These are phyloP conservation scores for Ammodramus savannarum DNA, from an alignment of 2,113 vertebrate genomes.

Conservation along the genomic window DNA sequence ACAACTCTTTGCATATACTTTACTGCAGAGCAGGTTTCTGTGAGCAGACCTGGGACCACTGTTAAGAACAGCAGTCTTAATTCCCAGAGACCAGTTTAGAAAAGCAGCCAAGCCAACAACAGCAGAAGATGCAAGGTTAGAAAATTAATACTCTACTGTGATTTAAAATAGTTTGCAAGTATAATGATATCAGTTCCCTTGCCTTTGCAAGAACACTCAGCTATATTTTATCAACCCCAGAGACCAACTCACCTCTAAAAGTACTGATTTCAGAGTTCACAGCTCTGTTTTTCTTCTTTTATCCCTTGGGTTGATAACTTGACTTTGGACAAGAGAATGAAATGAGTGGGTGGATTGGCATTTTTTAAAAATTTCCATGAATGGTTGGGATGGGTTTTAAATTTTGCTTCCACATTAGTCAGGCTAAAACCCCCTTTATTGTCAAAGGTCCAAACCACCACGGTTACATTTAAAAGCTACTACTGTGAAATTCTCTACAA, in stretches of 20 bases:
- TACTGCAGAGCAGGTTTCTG: not conserved
- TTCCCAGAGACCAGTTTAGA: not conserved
- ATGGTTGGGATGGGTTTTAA: not conserved
- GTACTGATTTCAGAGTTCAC: not conserved
- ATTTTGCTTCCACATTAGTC: not conserved
- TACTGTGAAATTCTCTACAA: not conserved
- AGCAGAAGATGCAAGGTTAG: not conserved
- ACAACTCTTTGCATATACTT: not conserved
- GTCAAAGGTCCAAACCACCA: not conserved
- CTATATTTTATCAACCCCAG: not conserved
- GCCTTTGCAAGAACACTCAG: not conserved
- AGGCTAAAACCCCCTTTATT: not conserved
- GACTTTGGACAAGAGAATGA: not conserved
- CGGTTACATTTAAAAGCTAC: not conserved
- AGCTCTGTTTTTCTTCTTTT: not conserved
- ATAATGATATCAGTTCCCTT: not conserved
- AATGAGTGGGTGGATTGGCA: not conserved
- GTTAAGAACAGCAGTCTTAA: not conserved
- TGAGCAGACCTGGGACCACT: not conserved
- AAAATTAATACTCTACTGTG: not conserved
- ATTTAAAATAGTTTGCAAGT: not conserved
- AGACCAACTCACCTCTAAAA: not conserved
- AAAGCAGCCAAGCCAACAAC: not conserved
- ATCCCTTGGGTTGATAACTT: not conserved
- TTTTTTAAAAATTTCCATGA: not conserved